Conservation (phyloP, 2,113 vertebrate species). For the Parus major region DNA sequence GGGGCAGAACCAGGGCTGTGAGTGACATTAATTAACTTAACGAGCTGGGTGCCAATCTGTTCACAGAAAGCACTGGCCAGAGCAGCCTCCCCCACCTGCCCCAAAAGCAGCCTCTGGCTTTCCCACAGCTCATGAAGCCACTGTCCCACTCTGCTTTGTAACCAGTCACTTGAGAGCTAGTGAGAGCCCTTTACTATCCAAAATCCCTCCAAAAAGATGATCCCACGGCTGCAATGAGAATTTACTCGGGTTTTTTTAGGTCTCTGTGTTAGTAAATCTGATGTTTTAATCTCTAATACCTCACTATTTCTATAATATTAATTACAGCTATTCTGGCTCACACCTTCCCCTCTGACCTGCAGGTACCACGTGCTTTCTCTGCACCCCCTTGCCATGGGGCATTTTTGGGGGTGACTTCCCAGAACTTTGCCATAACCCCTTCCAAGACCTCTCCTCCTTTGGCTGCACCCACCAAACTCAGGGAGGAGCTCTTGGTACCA, state of each 20-base stretch:
- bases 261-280: not conserved
- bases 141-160: not conserved
- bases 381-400: not conserved
- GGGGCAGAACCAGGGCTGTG: not conserved
- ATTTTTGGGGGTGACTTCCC: not conserved
- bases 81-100: not conserved
- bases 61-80: not conserved
- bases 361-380: not conserved
- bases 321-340: not conserved
- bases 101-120: not conserved
- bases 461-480: not conserved
- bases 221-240: not conserved
- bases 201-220: not conserved
- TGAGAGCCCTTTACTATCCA: not conserved
- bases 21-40: not conserved
- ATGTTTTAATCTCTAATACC: not conserved
- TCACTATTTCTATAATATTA: not conserved
- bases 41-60: not conserved
- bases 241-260: fast-evolving
- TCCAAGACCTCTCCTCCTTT: not conserved
- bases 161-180: not conserved
- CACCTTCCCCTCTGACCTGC: not conserved
- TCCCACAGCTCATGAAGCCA: not conserved
- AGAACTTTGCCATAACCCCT: not conserved
- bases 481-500: not conserved